Base-by-base conservation (phyloP, 2,797 vertebrate species). In the Mormyrops attenuatus region DNA sequence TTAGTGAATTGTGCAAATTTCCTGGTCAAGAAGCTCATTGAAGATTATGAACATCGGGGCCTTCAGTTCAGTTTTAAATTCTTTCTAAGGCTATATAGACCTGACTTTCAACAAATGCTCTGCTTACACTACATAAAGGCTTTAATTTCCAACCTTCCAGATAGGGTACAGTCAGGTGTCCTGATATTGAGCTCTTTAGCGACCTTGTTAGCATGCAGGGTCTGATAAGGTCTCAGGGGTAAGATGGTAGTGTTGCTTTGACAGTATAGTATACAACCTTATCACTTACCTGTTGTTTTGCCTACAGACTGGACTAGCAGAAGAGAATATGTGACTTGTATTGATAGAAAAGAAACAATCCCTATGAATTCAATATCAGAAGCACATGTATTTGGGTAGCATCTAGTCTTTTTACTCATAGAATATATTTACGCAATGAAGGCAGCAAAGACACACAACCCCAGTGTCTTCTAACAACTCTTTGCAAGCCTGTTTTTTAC, bases 111-210 rank as follows among this genome's bases (percentile, higher is more conserved):
- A 80, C 38, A 41, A 80, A 80, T 47, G 73, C 2, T 47, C 17
- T 80, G 6, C 73, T 80, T n/a, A 11, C 20, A 22, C 41, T 22
- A 82, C 7, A 47, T n/a, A 22, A 82, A 82, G 77, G 41, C 41
- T 82, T 82, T 82, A n/a, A 82, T 82, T 47, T 82, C 77, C 77
- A 82, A 7, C 77, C 41, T 82, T 47, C 47, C 77, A 82, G 41
- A 47, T 8, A 17, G 41, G 34, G 77, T 47, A 44, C 77, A 22
- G 77, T 82, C 22, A 82, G 41, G 1, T 47, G 41, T 11, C 41
- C 7, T 47, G 77, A 82, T 47, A 82, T 11, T 47, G 41, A 47
- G 77, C 77, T 44, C 77, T 82, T 20, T 47, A 44, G 17, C 0
- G 3, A 47, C 77, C 20, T 22, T 47, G 44, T 22, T 82, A 47